Percentiles rank a stretch among this genome's conserved stretches.
phyloP scores from a whole-genome alignment of 2,888 invertebrate species.

The Plutella xylostella region DNA sequence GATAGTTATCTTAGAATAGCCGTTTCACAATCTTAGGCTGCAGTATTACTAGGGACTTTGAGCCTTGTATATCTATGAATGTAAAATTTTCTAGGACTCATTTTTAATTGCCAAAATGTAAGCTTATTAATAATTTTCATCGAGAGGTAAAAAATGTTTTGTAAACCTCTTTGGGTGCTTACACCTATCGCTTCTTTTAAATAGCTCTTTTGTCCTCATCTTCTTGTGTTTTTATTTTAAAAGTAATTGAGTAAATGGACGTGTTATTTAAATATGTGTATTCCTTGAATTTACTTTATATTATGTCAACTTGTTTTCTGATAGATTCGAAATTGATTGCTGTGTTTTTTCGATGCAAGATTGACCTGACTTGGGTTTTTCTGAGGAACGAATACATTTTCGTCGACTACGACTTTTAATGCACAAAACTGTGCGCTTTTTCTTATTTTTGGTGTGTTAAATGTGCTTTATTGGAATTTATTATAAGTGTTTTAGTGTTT shows the following conservation, averaged over 20 bases:
- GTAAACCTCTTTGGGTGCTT: neutral
- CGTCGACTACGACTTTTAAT: constrained; percentile 39
- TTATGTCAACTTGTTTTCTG: constrained; percentile 28
- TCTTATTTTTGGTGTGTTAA: constrained; percentile 43
- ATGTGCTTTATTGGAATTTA: too few relatives aligned
- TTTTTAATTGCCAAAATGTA: neutral
- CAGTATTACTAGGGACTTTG: constrained; percentile 59
- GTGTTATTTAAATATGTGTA: neutral
- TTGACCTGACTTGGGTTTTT: constrained; percentile 33
- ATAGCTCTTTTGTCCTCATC: neutral
- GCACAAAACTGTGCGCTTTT: constrained; percentile 49
- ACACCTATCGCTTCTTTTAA: neutral
- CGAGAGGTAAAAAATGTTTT: neutral
- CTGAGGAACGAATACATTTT: constrained; percentile 27
- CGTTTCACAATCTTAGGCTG: constrained; percentile 30
- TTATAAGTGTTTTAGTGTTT: too few relatives aligned
- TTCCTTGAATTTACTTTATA: constrained; percentile 2
- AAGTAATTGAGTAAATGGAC: neutral
- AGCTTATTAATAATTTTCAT: neutral
- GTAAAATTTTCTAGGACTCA: constrained; percentile 6
- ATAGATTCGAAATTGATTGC: constrained; percentile 65
- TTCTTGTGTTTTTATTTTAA: neutral
- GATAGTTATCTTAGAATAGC: constrained; percentile 31
- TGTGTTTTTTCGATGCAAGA: constrained; percentile 38
- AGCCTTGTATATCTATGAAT: constrained; percentile 26